These are phyloP conservation scores for Megaceryle maxima DNA, from an alignment of 2,113 vertebrate species.

Conservation along the genomic window DNA sequence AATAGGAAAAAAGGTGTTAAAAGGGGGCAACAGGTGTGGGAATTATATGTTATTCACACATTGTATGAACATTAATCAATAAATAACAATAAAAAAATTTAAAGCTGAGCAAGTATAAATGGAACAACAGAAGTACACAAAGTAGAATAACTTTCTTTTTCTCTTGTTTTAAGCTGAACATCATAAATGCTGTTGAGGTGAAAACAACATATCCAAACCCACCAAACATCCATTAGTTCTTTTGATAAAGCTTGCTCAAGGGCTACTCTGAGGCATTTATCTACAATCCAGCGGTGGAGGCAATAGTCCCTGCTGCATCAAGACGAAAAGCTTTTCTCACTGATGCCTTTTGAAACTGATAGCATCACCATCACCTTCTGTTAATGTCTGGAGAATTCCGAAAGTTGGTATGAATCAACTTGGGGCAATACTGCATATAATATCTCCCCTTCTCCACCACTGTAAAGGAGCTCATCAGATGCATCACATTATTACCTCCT, in stretches of 20 bases:
- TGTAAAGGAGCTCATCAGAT: not conserved
- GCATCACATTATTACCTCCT: accelerated
- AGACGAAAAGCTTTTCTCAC: not conserved
- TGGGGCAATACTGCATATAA: not conserved
- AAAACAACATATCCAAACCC: not conserved
- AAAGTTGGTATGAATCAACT: not conserved
- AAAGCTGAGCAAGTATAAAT: not conserved
- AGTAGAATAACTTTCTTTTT: not conserved
- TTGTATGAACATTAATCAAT: not conserved
- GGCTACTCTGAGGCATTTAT: not conserved
- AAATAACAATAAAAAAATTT: not conserved
- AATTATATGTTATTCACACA: not conserved
- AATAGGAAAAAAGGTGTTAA: not conserved
- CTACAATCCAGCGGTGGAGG: not conserved
- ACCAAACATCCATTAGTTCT: accelerated
- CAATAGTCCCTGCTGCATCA: not conserved
- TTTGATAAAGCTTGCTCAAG: not conserved
- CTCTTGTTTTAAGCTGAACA: not conserved
- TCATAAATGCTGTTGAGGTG: not conserved
- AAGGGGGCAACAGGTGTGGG: not conserved
- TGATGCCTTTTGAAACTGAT: not conserved
- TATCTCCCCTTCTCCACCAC: not conserved
- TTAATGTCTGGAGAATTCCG: not conserved
- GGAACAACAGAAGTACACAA: not conserved
- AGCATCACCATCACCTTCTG: not conserved